Evolutionary conservation across 1,140 invertebrate genomes (phyloP), one percentile per base, ranked within the genome.

Genomic region (Sycophila sp.): DNA sequence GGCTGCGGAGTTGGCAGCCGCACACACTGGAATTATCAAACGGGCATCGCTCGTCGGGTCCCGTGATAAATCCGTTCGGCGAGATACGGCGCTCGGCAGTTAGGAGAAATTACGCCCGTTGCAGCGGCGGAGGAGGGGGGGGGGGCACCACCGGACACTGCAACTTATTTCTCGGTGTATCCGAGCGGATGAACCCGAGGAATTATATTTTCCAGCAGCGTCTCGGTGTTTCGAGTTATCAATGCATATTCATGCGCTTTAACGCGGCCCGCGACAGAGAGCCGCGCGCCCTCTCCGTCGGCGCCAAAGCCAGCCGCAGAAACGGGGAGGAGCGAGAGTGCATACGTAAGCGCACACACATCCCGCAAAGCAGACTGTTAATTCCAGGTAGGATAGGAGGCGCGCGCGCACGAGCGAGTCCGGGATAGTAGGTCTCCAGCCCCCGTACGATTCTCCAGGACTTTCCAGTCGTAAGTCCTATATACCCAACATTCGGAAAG

Each of bases 181-280:
- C 71, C 59, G 72, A 74, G 72, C 75, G 68, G 72, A 79, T 79
- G 78, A 80, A 81, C 80, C 72, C 72, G 67, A 58, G 75, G 5
- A 74, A 81, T 81, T 79, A 77, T 78, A 80, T 78, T 78, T 76
- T 73, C 70, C 26, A 10, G 7, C 8, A 17, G 26, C 19, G 58
- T 30, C n/a, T n/a, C n/a, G n/a, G n/a, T n/a, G n/a, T n/a, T n/a
- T n/a, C 2, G 71, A 77, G 71, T 78, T 74, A 80, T 81, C 76
- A 76, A 81, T 81, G 80, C 79, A 81, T 81, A 81, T 80, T 80
- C 79, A 81, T 81, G 75, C 65, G 64, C 65, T 77, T 75, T 76
- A 75, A 70, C 71, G 73, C 65, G n/a, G n/a, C n/a, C n/a, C 68
- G 58, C 40, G 19, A 22, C 67, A 32, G 59, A n/a, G n/a, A n/a